A percentile compares a stretch with the other conserved stretches of the same genome.
phyloP scores from a whole-genome alignment of 2,888 invertebrate genomes.

The Acrocera orbiculus region DNA sequence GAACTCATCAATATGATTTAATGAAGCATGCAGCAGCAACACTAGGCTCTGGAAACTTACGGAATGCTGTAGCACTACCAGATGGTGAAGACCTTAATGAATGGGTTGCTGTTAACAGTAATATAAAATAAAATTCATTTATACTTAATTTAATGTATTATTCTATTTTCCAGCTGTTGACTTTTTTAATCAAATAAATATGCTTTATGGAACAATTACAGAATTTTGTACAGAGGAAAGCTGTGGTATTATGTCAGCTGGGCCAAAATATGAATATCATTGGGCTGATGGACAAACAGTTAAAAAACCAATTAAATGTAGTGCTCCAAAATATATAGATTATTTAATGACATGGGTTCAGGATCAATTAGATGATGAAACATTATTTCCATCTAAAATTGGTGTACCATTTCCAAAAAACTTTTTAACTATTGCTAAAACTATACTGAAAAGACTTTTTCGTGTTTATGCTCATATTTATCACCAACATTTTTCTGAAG shows the following conservation, averaged over 20 bases:
- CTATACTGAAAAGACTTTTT: slow-evolving; percentile 92
- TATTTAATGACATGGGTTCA: slow-evolving; percentile 99
- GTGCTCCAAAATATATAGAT: slow-evolving; percentile 97
- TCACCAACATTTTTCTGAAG: slow-evolving; percentile 97
- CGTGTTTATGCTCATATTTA: slow-evolving; percentile 99
- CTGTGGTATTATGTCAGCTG: slow-evolving; percentile 97
- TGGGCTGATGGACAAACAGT: slow-evolving; percentile 99
- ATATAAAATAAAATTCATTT: slow-evolving; percentile 16
- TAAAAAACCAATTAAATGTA: slow-evolving; percentile 97
- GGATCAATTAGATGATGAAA: slow-evolving; percentile 97
- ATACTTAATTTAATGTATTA: neutral
- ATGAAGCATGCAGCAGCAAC: slow-evolving; percentile 99
- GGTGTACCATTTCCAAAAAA: slow-evolving; percentile 98
- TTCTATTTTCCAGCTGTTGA: slow-evolving; percentile 63
- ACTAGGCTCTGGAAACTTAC: slow-evolving; percentile 88
- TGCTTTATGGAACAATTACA: slow-evolving; percentile 99
- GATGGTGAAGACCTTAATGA: slow-evolving; percentile 99
- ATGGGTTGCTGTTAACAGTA: slow-evolving; percentile 99
- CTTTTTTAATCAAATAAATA: slow-evolving; percentile 99
- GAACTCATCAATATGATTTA: slow-evolving; percentile 95
- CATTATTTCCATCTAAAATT: slow-evolving; percentile 95
- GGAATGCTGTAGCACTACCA: slow-evolving; percentile 89
- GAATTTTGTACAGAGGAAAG: slow-evolving; percentile 97
- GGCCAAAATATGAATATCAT: slow-evolving; percentile 98
- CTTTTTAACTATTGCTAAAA: slow-evolving; percentile 91